Evolutionary conservation across 2,797 vertebrate genomes (phyloP).

Genomic region (Mus minutoides): DNA sequence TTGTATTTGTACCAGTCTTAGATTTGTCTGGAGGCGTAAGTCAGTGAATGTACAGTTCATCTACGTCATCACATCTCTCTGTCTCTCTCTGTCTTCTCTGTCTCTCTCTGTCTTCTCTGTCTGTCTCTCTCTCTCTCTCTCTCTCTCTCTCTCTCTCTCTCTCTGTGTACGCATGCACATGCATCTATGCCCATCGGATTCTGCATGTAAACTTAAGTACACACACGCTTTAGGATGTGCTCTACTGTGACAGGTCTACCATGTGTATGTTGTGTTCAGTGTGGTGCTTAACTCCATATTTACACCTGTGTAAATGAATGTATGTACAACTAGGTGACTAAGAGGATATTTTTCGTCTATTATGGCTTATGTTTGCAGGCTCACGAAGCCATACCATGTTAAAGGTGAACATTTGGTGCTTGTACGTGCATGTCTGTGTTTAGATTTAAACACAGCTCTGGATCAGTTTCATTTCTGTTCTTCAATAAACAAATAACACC

Average conservation of each 20-base stretch:
- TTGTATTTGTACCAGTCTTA: neutral
- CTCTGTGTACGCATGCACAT: neutral
- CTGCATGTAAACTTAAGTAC: neutral
- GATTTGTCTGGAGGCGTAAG: neutral
- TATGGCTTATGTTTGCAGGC: neutral
- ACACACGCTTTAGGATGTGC: neutral
- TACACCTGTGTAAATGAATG: neutral
- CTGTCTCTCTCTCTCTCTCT: too few species aligned
- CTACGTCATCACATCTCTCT: neutral
- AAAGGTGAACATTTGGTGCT: neutral
- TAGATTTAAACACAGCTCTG: neutral
- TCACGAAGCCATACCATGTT: accelerated
- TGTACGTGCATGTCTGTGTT: neutral
- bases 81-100: too few species aligned
- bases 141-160: too few species aligned
- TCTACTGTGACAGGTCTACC: neutral
- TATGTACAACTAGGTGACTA: neutral
- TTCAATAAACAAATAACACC: neutral
- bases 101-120: too few species aligned
- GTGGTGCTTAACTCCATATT: neutral
- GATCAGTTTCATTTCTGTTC: neutral
- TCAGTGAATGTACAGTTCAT: neutral
- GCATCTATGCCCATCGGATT: accelerated
- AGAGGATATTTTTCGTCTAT: neutral
- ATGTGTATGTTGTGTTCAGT: neutral